phyloP scores from a whole-genome alignment of 2,888 invertebrate species.

The Leptinotarsa juncta region DNA sequence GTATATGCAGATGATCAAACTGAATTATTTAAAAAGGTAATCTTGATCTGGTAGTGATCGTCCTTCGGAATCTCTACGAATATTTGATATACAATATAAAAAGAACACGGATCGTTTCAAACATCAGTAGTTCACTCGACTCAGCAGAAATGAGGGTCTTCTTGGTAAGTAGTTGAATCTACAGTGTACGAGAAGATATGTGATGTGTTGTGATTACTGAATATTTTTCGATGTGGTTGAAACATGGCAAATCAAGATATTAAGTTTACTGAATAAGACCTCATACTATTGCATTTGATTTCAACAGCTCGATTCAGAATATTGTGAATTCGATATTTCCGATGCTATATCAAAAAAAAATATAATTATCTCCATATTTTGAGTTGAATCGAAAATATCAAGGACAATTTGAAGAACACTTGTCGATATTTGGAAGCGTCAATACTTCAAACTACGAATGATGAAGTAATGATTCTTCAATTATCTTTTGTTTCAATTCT shows the following conservation, averaged over 20 bases:
- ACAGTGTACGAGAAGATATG: neutral
- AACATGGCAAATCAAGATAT: neutral
- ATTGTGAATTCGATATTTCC: too few species aligned
- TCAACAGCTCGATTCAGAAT: neutral
- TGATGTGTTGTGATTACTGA: neutral
- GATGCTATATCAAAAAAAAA: too few species aligned
- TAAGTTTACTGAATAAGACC: neutral
- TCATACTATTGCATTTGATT: neutral
- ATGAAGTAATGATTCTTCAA: too few species aligned
- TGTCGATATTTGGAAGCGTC: too few species aligned
- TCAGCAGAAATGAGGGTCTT: slow-evolving; percentile 29
- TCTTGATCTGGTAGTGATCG: slow-evolving; percentile 17
- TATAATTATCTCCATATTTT: too few species aligned
- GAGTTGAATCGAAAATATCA: too few species aligned
- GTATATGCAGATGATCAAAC: slow-evolving; percentile 10
- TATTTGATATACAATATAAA: slow-evolving; percentile 24
- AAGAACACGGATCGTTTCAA: slow-evolving; percentile 8
- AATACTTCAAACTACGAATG: too few species aligned
- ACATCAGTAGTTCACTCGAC: slow-evolving; percentile 25
- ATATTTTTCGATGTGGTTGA: neutral
- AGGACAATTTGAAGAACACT: too few species aligned
- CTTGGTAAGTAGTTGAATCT: slow-evolving; percentile 26
- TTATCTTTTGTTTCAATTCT: too few species aligned
- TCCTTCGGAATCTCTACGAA: slow-evolving; percentile 20
- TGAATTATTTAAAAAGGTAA: slow-evolving; percentile 20